Evolutionary conservation across 2,113 vertebrate species (phyloP).

Genomic region (Albula glossodonta): DNA sequence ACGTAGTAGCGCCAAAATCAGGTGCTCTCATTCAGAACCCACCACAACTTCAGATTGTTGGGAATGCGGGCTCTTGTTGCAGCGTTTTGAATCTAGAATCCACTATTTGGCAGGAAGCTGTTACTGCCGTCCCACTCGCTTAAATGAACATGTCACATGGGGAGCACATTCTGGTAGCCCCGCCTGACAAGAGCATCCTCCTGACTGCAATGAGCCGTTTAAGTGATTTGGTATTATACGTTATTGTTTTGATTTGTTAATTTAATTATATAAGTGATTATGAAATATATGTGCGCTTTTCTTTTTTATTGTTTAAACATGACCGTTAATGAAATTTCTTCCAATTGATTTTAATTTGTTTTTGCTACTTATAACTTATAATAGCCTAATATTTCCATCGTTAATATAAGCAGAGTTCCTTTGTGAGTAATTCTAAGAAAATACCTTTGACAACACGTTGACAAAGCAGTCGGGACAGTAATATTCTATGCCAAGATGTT

Average conservation of each 20-base stretch:
- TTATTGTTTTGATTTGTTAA: too few relatives aligned
- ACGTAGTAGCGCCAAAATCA: not conserved
- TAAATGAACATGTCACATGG: not conserved
- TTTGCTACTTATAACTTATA: too few relatives aligned
- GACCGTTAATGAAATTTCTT: too few relatives aligned
- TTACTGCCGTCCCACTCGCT: not conserved
- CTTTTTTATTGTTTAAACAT: too few relatives aligned
- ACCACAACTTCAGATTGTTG: not conserved
- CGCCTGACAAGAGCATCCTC: not conserved
- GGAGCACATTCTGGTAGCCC: slow-evolving; percentile 17
- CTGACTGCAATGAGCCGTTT: not conserved
- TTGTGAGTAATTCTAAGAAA: too few relatives aligned
- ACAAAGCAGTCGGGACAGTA: too few relatives aligned
- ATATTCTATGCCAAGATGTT: not conserved
- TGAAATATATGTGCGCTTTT: too few relatives aligned
- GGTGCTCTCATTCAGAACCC: slow-evolving; percentile 17
- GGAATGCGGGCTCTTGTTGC: slow-evolving; percentile 32
- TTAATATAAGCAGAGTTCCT: too few relatives aligned
- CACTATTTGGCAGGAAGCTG: slow-evolving; percentile 63
- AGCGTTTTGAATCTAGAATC: slow-evolving; percentile 19
- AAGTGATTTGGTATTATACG: not conserved
- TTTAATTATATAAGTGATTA: too few relatives aligned
- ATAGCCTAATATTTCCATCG: too few relatives aligned
- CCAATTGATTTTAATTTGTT: too few relatives aligned
- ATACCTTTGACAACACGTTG: too few relatives aligned